Percentiles rank a stretch among this genome's conserved stretches.
Conservation (phyloP, 2,888 invertebrate species). For the Drosophila hamatofila region DNA sequence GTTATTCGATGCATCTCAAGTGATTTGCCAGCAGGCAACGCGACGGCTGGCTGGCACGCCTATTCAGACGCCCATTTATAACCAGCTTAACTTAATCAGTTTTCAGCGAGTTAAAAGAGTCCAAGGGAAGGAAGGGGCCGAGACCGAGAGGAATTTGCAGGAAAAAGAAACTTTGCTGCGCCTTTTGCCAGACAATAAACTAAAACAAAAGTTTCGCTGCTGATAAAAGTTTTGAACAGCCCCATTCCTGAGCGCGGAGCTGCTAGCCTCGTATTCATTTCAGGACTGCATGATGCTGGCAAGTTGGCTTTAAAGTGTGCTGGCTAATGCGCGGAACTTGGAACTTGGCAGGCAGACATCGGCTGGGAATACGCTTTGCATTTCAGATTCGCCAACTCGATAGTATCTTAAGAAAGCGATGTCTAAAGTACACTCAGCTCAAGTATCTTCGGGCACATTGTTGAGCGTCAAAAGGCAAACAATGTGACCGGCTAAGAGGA, state of each 20-base stretch:
- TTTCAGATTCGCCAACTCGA: constrained; percentile 32
- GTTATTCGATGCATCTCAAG: constrained; percentile 27
- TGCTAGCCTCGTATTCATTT: background rate
- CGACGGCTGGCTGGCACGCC: constrained; percentile 26
- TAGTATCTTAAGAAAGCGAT: constrained; percentile 24
- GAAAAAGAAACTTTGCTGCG: constrained; percentile 46
- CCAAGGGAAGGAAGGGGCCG: background rate
- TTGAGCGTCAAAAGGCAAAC: constrained; percentile 62
- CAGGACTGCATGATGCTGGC: background rate
- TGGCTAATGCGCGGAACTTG: constrained; percentile 1
- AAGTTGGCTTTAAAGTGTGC: constrained; percentile 34
- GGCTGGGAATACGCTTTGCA: constrained; percentile 25
- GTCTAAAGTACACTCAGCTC: constrained; percentile 21
- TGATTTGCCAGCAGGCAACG: constrained; percentile 36
- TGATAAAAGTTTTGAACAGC: constrained; percentile 64
- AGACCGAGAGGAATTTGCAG: background rate
- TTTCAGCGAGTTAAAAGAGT: constrained; percentile 23
- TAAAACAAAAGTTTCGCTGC: constrained; percentile 71
- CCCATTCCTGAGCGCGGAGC: background rate
- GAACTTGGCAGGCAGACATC: constrained; percentile 14
- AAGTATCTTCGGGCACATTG: constrained; percentile 45
- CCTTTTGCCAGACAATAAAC: constrained; percentile 72
- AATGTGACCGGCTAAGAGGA: constrained; percentile 36
- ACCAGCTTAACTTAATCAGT: constrained; percentile 67
- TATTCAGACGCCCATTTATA: constrained; percentile 8